Percentiles rank a stretch among this genome's conserved stretches.
These are phyloP conservation scores for Ptychadena robeensis DNA, from an alignment of 2,797 vertebrate species.

Conservation along the genomic window DNA sequence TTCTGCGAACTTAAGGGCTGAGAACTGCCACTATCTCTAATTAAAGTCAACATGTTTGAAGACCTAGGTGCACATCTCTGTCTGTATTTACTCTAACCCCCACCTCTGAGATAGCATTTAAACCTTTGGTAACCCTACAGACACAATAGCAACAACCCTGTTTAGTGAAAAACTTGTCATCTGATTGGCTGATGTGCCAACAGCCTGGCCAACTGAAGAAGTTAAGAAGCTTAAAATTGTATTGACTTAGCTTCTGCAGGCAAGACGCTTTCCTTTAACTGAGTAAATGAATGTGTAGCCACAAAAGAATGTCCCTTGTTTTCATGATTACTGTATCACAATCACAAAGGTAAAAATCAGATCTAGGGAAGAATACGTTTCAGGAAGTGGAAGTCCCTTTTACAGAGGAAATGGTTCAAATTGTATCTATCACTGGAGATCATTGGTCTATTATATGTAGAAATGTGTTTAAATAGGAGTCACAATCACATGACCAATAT, in stretches of 20 bases:
- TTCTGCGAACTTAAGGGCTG: neutral
- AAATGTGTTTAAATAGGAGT: too few relatives aligned
- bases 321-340: neutral
- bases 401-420: neutral
- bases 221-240: neutral
- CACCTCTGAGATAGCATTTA: constrained; percentile 17
- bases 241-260: too few relatives aligned
- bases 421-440: neutral
- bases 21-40: constrained; percentile 3
- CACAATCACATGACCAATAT: too few relatives aligned
- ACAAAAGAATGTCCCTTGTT: neutral
- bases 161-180: neutral
- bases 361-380: neutral
- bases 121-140: constrained; percentile 19
- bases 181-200: neutral
- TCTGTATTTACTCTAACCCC: constrained; percentile 33
- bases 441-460: too few relatives aligned
- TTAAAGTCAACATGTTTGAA: constrained; percentile 2
- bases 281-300: neutral
- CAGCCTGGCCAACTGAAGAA: neutral
- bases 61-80: neutral
- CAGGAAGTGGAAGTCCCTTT: neutral
- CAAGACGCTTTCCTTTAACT: neutral
- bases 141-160: constrained; percentile 25
- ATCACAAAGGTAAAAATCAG: neutral